Base-by-base conservation (phyloP, 1,140 invertebrate species). In the Vollenhovia emeryi region DNA sequence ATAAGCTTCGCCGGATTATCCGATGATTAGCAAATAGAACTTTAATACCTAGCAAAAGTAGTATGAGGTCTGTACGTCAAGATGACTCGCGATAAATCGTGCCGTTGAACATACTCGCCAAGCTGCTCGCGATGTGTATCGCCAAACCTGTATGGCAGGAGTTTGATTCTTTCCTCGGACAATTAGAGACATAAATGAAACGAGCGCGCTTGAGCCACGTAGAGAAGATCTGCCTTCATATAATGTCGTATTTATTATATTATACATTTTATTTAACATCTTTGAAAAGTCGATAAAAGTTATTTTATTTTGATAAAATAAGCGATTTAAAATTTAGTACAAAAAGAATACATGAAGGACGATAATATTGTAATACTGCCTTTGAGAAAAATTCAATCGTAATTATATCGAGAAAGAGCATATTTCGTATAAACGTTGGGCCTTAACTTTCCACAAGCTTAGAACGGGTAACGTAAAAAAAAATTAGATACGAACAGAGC, bases 11-110 rank as follows among this genome's bases (percentile, higher is more conserved):
- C 50, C 48, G 33, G 71, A 40, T 74, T 74, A 74, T 74, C 33
- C 71, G 71, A n/a, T 36, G 71, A 36, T 74, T 74, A 74, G 30
- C 71, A 74, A 74, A 74, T 74, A 74, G 15, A 8, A 36, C 30
- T 74, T 74, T 74, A 74, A 74, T 57, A 57, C 21, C 33, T 27
- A 57, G 33, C 40, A 74, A 74, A 69, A 69, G 64, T 68, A 45
- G 15, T 55, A 40, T 74, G 27, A 55, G 36, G 24, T 74, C 27
- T 71, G 30, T 24, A 21, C 30, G 21, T 57, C 71, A 57, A 74
- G 50, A 40, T 74, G 71, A 74, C 71, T 74, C 50, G 71, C 50
- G 30, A 74, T 57, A 74, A 74, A 74, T 74, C 33, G 71, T 15
- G 33, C 30, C 8, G n/a, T 4, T 74, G 21, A 57, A 57, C 18